Percentiles rank a stretch among this genome's conserved stretches.
Conservation (phyloP, 2,888 invertebrate species). For the Leucania comma region DNA sequence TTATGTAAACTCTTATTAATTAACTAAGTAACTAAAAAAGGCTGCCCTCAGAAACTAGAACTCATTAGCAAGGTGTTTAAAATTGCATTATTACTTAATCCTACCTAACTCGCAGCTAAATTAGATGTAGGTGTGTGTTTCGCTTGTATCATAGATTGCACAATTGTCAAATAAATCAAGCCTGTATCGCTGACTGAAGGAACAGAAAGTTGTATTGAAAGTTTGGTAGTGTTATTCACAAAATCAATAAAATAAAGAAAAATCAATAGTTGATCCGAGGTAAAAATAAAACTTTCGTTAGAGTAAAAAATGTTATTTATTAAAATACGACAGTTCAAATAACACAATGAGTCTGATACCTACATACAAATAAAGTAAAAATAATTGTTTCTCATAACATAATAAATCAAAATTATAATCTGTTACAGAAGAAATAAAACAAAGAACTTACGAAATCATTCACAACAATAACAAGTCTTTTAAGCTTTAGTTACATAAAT, state of each 20-base stretch:
- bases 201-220: background rate
- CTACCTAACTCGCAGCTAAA: background rate
- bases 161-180: background rate
- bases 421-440: conserved; percentile 54
- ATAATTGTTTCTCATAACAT: conserved; percentile 47
- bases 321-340: conserved; percentile 73
- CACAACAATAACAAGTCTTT: conserved; percentile 65
- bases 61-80: too few species aligned
- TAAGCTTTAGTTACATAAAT: conserved; percentile 51
- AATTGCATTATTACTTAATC: too few species aligned
- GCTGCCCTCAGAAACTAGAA: too few species aligned
- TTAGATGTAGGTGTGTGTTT: background rate
- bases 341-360: conserved; percentile 71
- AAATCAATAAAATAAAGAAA: background rate
- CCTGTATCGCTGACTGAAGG: background rate
- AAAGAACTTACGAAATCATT: conserved; percentile 51
- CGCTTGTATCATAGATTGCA: background rate
- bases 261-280: background rate
- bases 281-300: conserved; percentile 24
- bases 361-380: conserved; percentile 71
- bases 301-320: conserved; percentile 71
- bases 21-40: too few species aligned
- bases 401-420: conserved; percentile 57
- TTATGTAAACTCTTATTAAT: too few species aligned
- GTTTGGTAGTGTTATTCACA: too few species aligned